A percentile compares a stretch with the other conserved stretches of the same genome.
These are phyloP conservation scores for Nudaria mundana DNA, from an alignment of 2,888 invertebrate species.

Conservation along the genomic window DNA sequence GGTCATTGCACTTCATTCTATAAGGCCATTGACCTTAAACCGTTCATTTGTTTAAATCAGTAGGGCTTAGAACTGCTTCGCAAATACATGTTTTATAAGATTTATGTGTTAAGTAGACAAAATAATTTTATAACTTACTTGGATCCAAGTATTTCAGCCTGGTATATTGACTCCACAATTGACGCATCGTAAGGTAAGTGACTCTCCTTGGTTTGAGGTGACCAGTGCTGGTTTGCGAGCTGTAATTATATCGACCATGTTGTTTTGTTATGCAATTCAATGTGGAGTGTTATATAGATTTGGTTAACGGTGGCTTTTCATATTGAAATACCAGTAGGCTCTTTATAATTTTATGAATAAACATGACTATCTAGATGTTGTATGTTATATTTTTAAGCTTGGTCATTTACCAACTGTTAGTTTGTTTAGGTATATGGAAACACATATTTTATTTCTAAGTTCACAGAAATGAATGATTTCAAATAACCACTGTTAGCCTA, in stretches of 20 bases:
- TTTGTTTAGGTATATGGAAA: too few relatives aligned
- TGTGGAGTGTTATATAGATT: constrained; percentile 72
- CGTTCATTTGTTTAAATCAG: constrained; percentile 68
- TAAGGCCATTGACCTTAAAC: constrained; percentile 61
- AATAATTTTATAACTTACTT: constrained; percentile 79
- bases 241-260: constrained; percentile 73
- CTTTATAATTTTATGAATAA: constrained; percentile 20
- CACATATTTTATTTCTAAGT: too few relatives aligned
- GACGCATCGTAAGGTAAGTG: constrained; percentile 88
- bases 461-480: too few relatives aligned
- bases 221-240: constrained; percentile 97
- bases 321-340: constrained; percentile 65
- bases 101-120: constrained; percentile 13
- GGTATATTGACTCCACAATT: constrained; percentile 94
- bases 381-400: too few relatives aligned
- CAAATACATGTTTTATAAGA: constrained; percentile 20
- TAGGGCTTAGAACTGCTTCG: constrained; percentile 52
- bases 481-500: too few relatives aligned
- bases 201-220: constrained; percentile 88
- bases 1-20: constrained; percentile 67
- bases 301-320: constrained; percentile 25
- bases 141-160: constrained; percentile 91
- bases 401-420: too few relatives aligned
- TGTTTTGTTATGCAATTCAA: constrained; percentile 62
- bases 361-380: constrained; percentile 35